Base-by-base conservation (phyloP, 1,140 invertebrate species). In the Philopotamus ludificatus region DNA sequence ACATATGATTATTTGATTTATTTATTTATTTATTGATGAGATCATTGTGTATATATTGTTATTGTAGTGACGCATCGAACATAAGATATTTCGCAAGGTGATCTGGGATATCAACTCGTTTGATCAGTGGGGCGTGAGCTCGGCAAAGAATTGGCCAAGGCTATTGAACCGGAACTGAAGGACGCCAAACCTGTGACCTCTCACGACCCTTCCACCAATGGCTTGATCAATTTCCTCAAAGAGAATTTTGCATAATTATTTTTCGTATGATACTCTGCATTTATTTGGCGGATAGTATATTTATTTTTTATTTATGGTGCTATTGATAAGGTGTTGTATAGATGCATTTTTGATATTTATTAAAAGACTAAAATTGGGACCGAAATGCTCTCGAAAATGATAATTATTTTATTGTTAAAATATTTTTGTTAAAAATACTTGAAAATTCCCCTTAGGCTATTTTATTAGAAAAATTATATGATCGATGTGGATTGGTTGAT, bases 101-200 rank as follows among this genome's bases (percentile, higher is more conserved):
- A 95, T 99, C 72, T 99, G 98, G 98, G 92, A 98, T 77, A 98
- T 99, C 73, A 99, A 99, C 79, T 99, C 97, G 0, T 99, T 91
- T 79, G 98, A 99, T 83, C 98, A 99, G 78, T 99, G 97, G 96
- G 98, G 97, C 47, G 97, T 99, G 98, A 99, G 80, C 84, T 99
- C 47, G 98, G 97, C 20, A 99, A 99, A 79, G 94, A 98, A 75
- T 81, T 99, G 70, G 98, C 98, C 9, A 99, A 99, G 81, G 90
- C 89, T 10, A 98, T 99, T 67, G 94, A 97, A 75, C 92, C 93
- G 0, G 97, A 99, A 79, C 81, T 99, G 20, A 82, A 86, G 65
- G 86, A 86, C 63, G 77, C 81, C 62, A 82, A 83, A 18, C 77
- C 82, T 0, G 75, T 78, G 15, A 79, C 85, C n/a, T 82, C 81